Evolutionary conservation across 2,797 vertebrate genomes (phyloP).

Genomic region (Liparis tanakae): DNA sequence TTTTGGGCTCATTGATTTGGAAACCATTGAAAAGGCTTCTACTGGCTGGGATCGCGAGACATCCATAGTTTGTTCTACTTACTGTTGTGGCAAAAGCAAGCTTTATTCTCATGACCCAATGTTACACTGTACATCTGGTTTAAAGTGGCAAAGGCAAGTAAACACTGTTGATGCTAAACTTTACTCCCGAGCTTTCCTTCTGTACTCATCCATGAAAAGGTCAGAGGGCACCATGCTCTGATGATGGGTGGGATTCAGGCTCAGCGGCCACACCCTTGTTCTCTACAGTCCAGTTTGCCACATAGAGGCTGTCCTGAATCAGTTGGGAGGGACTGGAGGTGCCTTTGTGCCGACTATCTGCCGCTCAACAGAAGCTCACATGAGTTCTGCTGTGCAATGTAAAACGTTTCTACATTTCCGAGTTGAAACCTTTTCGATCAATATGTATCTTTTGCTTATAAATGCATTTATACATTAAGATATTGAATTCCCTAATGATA

Average conservation of each 20-base stretch:
- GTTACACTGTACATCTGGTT: background rate
- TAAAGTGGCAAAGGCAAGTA: background rate
- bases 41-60: background rate
- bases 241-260: background rate
- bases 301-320: background rate
- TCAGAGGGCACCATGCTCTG: background rate
- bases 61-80: background rate
- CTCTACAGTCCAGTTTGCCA: background rate
- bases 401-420: background rate
- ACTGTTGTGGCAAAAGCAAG: background rate
- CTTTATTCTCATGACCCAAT: background rate
- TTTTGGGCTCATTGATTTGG: background rate
- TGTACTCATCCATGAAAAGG: background rate
- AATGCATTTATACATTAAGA: background rate
- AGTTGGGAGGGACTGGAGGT: background rate
- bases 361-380: conserved; percentile 4
- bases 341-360: background rate
- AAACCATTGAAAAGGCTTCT: background rate
- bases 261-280: background rate
- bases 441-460: background rate
- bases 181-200: background rate
- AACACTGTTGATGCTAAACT: background rate
- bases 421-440: background rate
- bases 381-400: background rate
- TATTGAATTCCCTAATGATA: background rate